Evolutionary conservation across 2,797 vertebrate genomes (phyloP).

Genomic region (Enteromius trimaculatus): DNA sequence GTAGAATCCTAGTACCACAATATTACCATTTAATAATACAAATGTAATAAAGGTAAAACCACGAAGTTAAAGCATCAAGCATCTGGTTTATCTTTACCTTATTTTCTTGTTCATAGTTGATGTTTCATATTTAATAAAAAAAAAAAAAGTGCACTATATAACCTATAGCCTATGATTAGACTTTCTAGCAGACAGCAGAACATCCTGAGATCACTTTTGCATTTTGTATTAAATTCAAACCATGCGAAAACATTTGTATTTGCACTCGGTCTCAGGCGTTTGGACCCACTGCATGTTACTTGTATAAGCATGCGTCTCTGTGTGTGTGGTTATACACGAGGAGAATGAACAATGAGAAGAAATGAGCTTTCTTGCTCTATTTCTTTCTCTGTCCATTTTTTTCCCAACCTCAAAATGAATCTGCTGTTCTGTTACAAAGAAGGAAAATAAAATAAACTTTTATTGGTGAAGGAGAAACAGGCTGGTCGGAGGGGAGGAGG

Average conservation of each 20-base stretch:
- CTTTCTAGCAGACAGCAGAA: background rate
- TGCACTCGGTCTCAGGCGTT: background rate
- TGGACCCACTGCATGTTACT: background rate
- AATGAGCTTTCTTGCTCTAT: constrained; percentile 36
- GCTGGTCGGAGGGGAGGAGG: constrained; percentile 18
- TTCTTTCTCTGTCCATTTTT: constrained; percentile 36
- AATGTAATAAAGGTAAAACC: no score
- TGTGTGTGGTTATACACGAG: background rate
- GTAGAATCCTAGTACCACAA: background rate
- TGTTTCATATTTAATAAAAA: background rate
- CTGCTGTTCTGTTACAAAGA: constrained; percentile 29
- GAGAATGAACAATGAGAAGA: constrained; percentile 1
- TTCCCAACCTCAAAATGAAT: constrained; percentile 41
- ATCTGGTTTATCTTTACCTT: background rate
- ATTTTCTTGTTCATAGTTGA: background rate
- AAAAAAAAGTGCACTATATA: no score
- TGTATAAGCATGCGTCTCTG: background rate
- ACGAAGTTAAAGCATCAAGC: background rate
- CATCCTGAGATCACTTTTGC: background rate
- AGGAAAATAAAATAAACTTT: constrained; percentile 13
- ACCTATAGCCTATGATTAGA: background rate
- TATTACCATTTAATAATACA: background rate
- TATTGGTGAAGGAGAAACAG: constrained; percentile 27
- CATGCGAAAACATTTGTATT: background rate
- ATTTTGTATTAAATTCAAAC: background rate